Base-by-base conservation (phyloP, 1,140 invertebrate species). In the Delia radicum region DNA sequence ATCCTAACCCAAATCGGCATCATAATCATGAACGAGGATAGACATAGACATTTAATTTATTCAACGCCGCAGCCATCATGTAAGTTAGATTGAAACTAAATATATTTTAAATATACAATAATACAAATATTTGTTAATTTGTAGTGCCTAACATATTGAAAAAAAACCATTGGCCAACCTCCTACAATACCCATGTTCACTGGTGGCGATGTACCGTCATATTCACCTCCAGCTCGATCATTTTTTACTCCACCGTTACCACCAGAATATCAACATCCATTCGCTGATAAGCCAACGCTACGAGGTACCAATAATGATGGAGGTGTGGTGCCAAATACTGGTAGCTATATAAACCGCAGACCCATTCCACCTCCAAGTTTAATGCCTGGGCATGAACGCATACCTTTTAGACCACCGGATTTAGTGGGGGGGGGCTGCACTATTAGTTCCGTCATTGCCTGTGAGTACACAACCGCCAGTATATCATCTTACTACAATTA, bases 261-360 rank as follows among this genome's bases (percentile, higher is more conserved):
- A 6, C 92, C 92, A 2, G 92, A 93, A 82, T 93, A 93, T 80
- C 88, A 90, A 18, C 93, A 94, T 86, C 93, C 94, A 0, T 95
- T 95, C 81, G 93, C 93, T 3, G 93, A 95, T 80, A 94, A 94
- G 82, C 93, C 93, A 31, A 95, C 93, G 6, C 85, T 95, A 46
- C 88, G 93, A 78, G 94, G 93, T 76, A 90, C 90, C 21, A 90
- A 91, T 77, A 87, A 83, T 75, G 80, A 85, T n/a, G 86, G 82
- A 13, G 46, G 80, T 6, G 74, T 85, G 75, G 65, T 21, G 24
- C 72, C 77, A 2, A 81, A 79, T 69, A 87, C 87, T 6, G 89
- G 91, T 61, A 88, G 87, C 75, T 91, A 90, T 79, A 89, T 89
- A 76, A 91, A 91, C 79, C 85, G 91, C 73, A 88, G 93, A 74